Evolutionary conservation across 2,888 invertebrate genomes (phyloP).

Genomic region (Himalopsyche japonica): DNA sequence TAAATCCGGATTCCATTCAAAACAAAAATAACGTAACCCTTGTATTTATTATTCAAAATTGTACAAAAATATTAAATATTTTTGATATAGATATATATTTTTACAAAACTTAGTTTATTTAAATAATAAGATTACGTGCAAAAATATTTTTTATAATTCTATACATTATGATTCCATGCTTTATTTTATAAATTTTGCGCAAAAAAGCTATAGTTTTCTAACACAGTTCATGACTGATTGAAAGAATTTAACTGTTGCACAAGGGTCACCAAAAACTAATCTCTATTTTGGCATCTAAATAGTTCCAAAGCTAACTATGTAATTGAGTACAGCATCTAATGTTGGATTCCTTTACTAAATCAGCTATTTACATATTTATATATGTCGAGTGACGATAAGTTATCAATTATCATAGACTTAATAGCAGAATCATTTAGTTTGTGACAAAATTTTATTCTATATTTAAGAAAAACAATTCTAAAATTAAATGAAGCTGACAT

Average conservation of each 20-base stretch:
- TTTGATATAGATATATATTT: no score
- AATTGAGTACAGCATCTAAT: not conserved
- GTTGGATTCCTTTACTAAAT: not conserved
- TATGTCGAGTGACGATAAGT: not conserved
- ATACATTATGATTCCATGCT: not conserved
- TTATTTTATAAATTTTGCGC: not conserved
- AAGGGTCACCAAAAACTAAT: not conserved
- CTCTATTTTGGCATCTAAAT: not conserved
- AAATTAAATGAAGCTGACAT: no score
- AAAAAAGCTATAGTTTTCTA: not conserved
- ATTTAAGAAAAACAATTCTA: no score
- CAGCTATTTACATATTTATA: not conserved
- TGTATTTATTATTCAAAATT: not conserved
- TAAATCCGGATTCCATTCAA: no score
- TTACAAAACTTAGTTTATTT: no score
- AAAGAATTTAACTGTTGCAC: not conserved
- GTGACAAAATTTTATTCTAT: no score
- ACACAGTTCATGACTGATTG: not conserved
- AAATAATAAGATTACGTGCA: no score
- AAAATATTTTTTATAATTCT: no score
- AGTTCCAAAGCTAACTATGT: not conserved
- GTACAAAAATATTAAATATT: no score
- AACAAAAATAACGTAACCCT: not conserved
- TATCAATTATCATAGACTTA: not conserved
- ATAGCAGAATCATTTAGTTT: not conserved